A percentile compares a stretch with the other conserved stretches of the same genome.
Evolutionary conservation across 2,888 invertebrate species (phyloP).

Genomic region (Branchellion lobata): DNA sequence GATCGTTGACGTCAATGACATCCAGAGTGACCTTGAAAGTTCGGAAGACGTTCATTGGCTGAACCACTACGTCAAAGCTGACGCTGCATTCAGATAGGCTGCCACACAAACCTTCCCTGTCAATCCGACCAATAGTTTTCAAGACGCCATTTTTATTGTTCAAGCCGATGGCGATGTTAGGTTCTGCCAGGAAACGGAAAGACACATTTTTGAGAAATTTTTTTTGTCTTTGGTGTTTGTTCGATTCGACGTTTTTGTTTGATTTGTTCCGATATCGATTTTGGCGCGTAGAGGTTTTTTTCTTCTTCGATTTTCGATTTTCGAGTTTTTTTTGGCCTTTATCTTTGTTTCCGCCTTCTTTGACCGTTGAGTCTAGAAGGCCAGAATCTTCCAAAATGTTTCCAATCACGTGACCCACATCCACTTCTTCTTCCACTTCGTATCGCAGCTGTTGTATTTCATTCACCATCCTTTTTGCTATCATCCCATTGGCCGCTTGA

Average conservation of each 20-base stretch:
- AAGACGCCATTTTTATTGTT: conserved; percentile 48
- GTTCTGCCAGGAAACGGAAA: conserved; percentile 49
- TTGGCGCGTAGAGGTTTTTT: not conserved
- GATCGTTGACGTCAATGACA: conserved; percentile 44
- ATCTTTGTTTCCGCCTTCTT: too few relatives aligned
- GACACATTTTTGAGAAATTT: conserved; percentile 16
- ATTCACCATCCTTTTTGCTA: not conserved
- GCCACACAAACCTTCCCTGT: conserved; percentile 50
- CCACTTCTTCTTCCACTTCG: not conserved
- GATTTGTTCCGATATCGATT: conserved; percentile 10
- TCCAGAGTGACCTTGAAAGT: conserved; percentile 37
- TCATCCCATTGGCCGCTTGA: not conserved
- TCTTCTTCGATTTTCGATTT: not conserved
- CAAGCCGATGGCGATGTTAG: conserved; percentile 42
- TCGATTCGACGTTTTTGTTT: not conserved
- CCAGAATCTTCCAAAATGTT: not conserved
- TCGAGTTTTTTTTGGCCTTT: not conserved
- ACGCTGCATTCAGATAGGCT: conserved; percentile 36
- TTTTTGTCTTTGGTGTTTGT: not conserved
- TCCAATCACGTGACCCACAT: not conserved
- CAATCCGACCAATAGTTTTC: conserved; percentile 46
- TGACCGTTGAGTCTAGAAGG: not conserved
- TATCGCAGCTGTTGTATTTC: not conserved
- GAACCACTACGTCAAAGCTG: conserved; percentile 43
- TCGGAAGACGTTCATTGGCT: conserved; percentile 26